Percentiles rank a stretch among this genome's conserved stretches.
Evolutionary conservation across 2,797 vertebrate genomes (phyloP).

Genomic region (Diplodus puntazzo): DNA sequence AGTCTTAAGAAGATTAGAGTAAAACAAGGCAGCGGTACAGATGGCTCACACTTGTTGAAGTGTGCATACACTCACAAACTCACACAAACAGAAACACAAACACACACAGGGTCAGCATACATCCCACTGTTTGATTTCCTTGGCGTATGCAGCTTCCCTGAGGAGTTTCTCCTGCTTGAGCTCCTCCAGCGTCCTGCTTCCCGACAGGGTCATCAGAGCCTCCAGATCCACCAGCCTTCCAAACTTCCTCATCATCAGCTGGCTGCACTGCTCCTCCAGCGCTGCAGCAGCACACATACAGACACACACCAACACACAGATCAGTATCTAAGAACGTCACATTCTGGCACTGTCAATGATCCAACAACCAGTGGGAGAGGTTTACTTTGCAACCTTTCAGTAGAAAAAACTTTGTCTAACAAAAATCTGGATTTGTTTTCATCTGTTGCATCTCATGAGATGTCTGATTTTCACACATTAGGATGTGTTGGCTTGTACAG

Average conservation of each 20-base stretch:
- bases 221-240: constrained; percentile 91
- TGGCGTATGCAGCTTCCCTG: constrained; percentile 74
- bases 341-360: no score
- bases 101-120: constrained; percentile 51
- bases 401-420: background rate
- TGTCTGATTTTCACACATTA: background rate
- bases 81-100: constrained; percentile 1
- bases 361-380: background rate
- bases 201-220: constrained; percentile 87
- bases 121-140: constrained; percentile 87
- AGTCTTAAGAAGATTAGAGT: background rate
- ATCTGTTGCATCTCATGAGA: background rate
- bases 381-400: background rate
- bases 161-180: constrained; percentile 87
- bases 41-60: background rate
- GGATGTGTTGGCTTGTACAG: background rate
- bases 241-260: constrained; percentile 91
- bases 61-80: background rate
- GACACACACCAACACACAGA: constrained; percentile 8
- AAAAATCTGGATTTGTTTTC: background rate
- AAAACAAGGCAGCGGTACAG: background rate
- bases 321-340: background rate
- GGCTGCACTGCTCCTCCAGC: constrained; percentile 84
- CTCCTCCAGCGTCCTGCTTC: constrained; percentile 88
- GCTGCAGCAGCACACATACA: constrained; percentile 69